Evolutionary conservation across 2,113 vertebrate species (phyloP).

Genomic region (Clarias batrachus): DNA sequence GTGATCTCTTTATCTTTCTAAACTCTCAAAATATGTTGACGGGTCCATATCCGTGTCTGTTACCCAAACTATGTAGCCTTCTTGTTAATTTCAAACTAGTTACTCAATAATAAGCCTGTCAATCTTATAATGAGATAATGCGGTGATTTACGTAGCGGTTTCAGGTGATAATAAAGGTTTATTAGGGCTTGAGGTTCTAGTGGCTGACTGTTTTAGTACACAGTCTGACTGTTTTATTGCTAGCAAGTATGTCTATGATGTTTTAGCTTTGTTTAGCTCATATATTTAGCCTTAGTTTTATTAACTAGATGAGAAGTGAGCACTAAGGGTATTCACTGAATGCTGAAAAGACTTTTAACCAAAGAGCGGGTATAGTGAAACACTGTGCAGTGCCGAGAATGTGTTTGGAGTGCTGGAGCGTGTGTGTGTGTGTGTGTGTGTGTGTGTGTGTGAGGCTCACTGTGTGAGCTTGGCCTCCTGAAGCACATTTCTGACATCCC

Average conservation of each 20-base stretch:
- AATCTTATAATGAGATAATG: background rate
- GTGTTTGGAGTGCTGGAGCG: too few species aligned
- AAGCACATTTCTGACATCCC: constrained; percentile 67
- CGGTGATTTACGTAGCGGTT: background rate
- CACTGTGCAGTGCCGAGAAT: too few species aligned
- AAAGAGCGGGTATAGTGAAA: background rate
- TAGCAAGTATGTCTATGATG: background rate
- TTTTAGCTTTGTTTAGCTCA: background rate
- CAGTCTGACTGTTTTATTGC: background rate
- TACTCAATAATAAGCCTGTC: background rate
- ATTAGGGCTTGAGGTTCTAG: background rate
- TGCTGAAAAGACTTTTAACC: background rate
- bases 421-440: background rate
- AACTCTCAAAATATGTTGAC: background rate
- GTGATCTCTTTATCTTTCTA: background rate
- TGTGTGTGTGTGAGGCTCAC: constrained; percentile 62
- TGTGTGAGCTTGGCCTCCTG: constrained; percentile 61
- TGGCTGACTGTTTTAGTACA: background rate
- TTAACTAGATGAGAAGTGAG: background rate
- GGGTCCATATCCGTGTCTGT: background rate
- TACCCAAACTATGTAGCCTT: background rate
- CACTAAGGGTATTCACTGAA: background rate
- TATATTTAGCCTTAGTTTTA: background rate
- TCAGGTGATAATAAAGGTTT: background rate
- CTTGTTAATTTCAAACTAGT: background rate